Conservation (phyloP, 2,113 vertebrate genomes). For the Amphiprion ocellaris region DNA sequence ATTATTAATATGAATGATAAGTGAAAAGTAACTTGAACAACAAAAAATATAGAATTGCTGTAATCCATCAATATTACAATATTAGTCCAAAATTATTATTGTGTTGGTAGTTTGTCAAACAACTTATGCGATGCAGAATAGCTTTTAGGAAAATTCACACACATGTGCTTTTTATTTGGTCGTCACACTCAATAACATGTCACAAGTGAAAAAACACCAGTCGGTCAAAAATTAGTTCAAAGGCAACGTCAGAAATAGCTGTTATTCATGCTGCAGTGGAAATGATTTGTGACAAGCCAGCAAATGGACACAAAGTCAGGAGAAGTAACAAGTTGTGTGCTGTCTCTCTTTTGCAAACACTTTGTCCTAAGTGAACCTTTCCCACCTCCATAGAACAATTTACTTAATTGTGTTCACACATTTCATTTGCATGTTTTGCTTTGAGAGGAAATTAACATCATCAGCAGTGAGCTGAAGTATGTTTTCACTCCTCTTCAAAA, state of each 20-base stretch:
- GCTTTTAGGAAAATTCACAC: constrained; percentile 3
- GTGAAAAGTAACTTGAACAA: neutral
- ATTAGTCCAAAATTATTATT: neutral
- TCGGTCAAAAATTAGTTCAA: constrained; percentile 12
- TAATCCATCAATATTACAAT: neutral
- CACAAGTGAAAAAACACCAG: constrained; percentile 18
- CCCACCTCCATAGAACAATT: constrained; percentile 70
- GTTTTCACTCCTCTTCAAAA: constrained; percentile 84
- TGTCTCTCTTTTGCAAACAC: constrained; percentile 62
- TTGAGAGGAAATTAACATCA: constrained; percentile 83
- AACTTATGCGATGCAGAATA: neutral
- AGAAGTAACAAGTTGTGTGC: constrained; percentile 71
- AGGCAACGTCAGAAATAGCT: constrained; percentile 35
- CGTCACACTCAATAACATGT: constrained; percentile 10
- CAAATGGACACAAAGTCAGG: constrained; percentile 66
- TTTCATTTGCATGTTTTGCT: constrained; percentile 83
- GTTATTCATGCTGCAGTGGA: constrained; percentile 31
- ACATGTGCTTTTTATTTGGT: constrained; percentile 6
- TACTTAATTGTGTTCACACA: constrained; percentile 74
- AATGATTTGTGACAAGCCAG: constrained; percentile 57
- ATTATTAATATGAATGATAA: neutral
- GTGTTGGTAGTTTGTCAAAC: neutral
- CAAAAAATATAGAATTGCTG: neutral
- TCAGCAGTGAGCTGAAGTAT: constrained; percentile 81
- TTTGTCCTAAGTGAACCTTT: constrained; percentile 68